These are phyloP conservation scores for Echeneis naucrates DNA, from an alignment of 2,797 vertebrate genomes.

Conservation along the genomic window DNA sequence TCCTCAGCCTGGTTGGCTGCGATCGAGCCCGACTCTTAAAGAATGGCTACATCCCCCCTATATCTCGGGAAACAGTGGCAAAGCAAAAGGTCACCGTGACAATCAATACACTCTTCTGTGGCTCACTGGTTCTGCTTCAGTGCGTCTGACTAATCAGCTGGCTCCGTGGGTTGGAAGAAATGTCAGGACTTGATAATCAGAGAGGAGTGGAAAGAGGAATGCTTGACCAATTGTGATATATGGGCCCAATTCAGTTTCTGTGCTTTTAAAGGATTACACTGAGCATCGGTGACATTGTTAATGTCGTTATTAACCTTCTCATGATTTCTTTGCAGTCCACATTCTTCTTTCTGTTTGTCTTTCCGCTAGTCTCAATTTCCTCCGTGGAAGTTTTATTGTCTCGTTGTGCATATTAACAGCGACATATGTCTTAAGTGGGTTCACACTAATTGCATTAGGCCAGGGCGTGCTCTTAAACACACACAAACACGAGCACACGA, in stretches of 20 bases:
- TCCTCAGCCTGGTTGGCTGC: conserved; percentile 25
- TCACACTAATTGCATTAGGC: conserved; percentile 65
- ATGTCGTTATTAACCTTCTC: conserved; percentile 12
- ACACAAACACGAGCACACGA: conserved; percentile 35
- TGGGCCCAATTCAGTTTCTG: neutral
- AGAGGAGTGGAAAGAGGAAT: conserved; percentile 28
- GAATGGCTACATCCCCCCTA: conserved; percentile 53
- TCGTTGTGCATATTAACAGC: conserved; percentile 55
- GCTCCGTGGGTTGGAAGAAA: conserved; percentile 31
- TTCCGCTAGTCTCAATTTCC: conserved; percentile 23
- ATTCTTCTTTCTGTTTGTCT: neutral
- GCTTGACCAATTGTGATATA: conserved; percentile 34
- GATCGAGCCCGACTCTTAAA: conserved; percentile 31
- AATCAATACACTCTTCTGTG: conserved; percentile 68
- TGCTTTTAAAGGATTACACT: conserved; percentile 11
- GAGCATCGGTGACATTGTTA: neutral
- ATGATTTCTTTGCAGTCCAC: conserved; percentile 6
- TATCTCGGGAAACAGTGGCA: conserved; percentile 37
- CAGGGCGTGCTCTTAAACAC: conserved; percentile 45
- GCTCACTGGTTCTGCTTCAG: conserved; percentile 57
- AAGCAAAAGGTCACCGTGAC: conserved; percentile 74
- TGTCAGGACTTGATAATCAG: conserved; percentile 41
- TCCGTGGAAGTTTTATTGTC: conserved; percentile 55
- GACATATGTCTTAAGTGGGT: conserved; percentile 50
- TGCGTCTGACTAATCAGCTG: conserved; percentile 62